Conservation (phyloP, 2,113 vertebrate genomes). For the Pollimyrus isidori region DNA sequence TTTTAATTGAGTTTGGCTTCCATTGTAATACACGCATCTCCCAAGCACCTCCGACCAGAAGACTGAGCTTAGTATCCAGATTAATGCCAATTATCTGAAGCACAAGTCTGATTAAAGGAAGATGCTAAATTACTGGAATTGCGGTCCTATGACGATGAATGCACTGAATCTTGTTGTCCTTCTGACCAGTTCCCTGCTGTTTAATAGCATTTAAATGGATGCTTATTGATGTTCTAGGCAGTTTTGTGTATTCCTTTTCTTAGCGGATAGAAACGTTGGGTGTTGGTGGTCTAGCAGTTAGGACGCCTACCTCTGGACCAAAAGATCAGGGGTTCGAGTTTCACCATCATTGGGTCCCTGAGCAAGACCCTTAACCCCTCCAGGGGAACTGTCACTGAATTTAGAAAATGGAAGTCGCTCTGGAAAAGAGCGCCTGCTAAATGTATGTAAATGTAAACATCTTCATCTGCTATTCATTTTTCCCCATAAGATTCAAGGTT, state of each 20-base stretch:
- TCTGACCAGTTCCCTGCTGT: background rate
- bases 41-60: background rate
- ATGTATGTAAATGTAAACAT: no score
- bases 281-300: no score
- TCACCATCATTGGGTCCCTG: no score
- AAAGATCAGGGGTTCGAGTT: no score
- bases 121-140: background rate
- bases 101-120: background rate
- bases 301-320: no score
- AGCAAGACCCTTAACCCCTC: no score
- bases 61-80: background rate
- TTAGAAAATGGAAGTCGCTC: no score
- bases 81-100: background rate
- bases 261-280: conserved; percentile 17
- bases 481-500: background rate
- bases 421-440: no score
- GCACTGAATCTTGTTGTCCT: background rate
- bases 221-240: background rate
- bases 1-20: background rate
- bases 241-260: background rate
- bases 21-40: background rate
- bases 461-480: conserved; percentile 3
- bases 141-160: background rate
- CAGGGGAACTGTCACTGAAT: no score
- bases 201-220: background rate